Evolutionary conservation across 2,797 vertebrate species (phyloP).

Genomic region (Acestrorhynchus altus): DNA sequence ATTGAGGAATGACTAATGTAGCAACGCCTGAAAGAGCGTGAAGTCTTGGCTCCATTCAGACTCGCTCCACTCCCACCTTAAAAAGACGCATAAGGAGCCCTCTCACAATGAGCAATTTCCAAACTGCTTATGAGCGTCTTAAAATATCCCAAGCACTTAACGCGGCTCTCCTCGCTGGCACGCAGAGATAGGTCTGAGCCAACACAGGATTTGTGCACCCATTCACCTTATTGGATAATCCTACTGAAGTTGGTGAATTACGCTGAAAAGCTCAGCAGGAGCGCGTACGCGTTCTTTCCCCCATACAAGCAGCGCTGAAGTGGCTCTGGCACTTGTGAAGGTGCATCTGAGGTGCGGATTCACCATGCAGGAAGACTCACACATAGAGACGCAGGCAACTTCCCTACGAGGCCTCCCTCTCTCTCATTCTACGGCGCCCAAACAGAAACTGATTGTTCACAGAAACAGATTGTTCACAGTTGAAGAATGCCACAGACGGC

Average conservation of each 20-base stretch:
- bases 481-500: not conserved
- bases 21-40: not conserved
- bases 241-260: slow-evolving; percentile 38
- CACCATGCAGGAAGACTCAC: slow-evolving; percentile 45
- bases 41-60: not conserved
- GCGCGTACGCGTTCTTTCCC: slow-evolving; percentile 15
- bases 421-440: slow-evolving; percentile 11
- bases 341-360: slow-evolving; percentile 58
- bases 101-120: slow-evolving; percentile 21
- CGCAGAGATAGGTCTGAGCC: slow-evolving; percentile 30
- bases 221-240: slow-evolving; percentile 54
- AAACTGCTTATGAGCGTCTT: slow-evolving; percentile 26
- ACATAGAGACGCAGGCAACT: slow-evolving; percentile 24
- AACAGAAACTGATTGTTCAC: slow-evolving; percentile 43
- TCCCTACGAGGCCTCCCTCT: not conserved
- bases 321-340: slow-evolving; percentile 39
- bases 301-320: slow-evolving; percentile 10
- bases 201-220: slow-evolving; percentile 37
- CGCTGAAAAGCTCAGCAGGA: slow-evolving; percentile 48
- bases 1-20: slow-evolving; percentile 8
- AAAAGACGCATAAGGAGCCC: not conserved
- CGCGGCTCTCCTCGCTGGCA: slow-evolving; percentile 6
- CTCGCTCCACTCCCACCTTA: not conserved
- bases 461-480: slow-evolving; percentile 40
- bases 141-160: slow-evolving; percentile 27